Percentiles rank a stretch among this genome's conserved stretches.
Evolutionary conservation across 1,140 invertebrate species (phyloP).

Genomic region (Cydia splendana): DNA sequence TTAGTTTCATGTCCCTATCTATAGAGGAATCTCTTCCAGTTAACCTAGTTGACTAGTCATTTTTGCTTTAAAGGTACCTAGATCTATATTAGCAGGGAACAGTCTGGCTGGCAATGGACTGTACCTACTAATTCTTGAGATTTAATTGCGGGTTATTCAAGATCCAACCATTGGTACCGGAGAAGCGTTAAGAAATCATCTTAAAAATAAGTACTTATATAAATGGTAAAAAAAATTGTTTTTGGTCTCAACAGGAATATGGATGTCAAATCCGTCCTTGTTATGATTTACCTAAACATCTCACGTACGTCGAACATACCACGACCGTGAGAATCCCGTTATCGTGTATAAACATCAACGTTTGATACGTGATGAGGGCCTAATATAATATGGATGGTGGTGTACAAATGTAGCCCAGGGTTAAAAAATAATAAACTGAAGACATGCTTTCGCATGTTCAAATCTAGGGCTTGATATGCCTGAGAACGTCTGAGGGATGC

Average conservation of each 20-base stretch:
- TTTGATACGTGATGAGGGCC: slow-evolving; percentile 18
- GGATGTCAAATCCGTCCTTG: slow-evolving; percentile 1
- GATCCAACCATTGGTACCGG: too few relatives aligned
- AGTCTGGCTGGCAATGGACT: too few relatives aligned
- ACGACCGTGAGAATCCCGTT: slow-evolving; percentile 28
- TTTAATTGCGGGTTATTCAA: too few relatives aligned
- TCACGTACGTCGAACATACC: slow-evolving; percentile 12
- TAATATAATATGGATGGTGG: slow-evolving; percentile 8
- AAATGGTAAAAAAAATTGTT: not conserved
- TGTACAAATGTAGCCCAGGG: not conserved
- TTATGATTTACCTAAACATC: slow-evolving; percentile 30
- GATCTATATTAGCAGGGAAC: too few relatives aligned
- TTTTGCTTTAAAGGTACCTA: too few relatives aligned
- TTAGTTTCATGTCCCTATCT: too few relatives aligned
- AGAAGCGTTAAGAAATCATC: not conserved
- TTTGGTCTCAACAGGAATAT: not conserved
- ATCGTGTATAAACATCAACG: slow-evolving; percentile 25
- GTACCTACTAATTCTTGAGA: too few relatives aligned
- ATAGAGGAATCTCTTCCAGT: too few relatives aligned
- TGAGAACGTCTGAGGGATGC: too few relatives aligned
- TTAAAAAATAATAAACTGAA: not conserved
- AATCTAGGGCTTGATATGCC: not conserved
- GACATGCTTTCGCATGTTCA: not conserved
- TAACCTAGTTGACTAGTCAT: too few relatives aligned
- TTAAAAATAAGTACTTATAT: not conserved